A percentile compares a stretch with the other conserved stretches of the same genome.
Conservation (phyloP, 2,888 invertebrate genomes). For the Hirtodrosophila alboralis region DNA sequence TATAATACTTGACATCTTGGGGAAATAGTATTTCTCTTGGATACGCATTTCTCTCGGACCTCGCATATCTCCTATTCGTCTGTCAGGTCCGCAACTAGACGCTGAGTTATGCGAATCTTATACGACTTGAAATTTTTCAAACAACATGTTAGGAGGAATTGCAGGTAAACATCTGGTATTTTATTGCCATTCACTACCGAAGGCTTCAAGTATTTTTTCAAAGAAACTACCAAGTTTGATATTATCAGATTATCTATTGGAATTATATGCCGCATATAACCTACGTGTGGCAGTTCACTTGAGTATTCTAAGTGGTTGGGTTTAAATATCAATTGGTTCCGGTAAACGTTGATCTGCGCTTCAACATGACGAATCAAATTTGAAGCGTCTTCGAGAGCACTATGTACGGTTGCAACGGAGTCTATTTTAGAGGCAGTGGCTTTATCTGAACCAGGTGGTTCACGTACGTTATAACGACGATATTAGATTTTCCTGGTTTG, state of each 20-base stretch:
- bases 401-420: no score
- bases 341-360: no score
- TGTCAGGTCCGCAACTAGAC: constrained; percentile 7
- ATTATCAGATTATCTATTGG: not conserved
- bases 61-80: constrained; percentile 5
- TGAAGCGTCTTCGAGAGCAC: no score
- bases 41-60: no score
- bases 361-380: no score
- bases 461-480: not conserved
- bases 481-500: constrained; percentile 1
- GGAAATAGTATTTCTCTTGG: constrained; percentile 18
- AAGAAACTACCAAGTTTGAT: not conserved
- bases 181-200: constrained; percentile 9
- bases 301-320: not conserved
- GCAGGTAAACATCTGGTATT: constrained; percentile 2
- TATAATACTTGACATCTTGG: constrained; percentile 2
- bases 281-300: constrained; percentile 2
- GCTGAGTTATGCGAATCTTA: constrained; percentile 9
- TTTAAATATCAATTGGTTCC: constrained; percentile 12
- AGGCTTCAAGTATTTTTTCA: constrained; percentile 2
- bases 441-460: no score
- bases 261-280: constrained; percentile 1
- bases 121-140: constrained; percentile 1
- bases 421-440: no score
- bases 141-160: constrained; percentile 3